phyloP scores from a whole-genome alignment of 2,113 vertebrate genomes.

The Apus apus region DNA sequence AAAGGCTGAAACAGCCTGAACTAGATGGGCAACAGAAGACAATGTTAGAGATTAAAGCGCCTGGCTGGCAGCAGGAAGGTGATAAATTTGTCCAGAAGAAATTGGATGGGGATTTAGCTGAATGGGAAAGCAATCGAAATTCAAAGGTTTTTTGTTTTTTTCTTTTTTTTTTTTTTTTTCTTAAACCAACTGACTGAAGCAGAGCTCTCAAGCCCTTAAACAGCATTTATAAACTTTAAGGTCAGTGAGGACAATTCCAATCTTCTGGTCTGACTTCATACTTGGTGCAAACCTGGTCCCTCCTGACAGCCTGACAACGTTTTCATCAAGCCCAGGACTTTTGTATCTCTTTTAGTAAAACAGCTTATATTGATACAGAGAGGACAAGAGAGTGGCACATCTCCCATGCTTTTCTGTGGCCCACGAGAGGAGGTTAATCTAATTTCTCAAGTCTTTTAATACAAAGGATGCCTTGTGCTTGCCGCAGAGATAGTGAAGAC shows the following conservation, averaged over 20 bases:
- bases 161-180: background rate
- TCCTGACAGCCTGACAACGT: background rate
- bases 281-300: background rate
- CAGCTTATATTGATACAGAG: background rate
- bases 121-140: constrained; percentile 39
- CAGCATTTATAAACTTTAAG: background rate
- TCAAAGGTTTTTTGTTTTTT: background rate
- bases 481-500: background rate
- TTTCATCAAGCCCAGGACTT: background rate
- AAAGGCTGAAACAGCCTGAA: background rate
- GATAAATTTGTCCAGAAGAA: constrained; percentile 45
- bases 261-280: background rate
- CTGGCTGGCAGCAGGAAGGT: constrained; percentile 13
- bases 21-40: constrained; percentile 1
- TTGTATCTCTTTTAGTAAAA: background rate
- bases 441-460: background rate
- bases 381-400: fast-evolving
- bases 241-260: background rate
- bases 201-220: background rate
- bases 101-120: constrained; percentile 42
- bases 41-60: background rate
- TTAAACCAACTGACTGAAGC: background rate
- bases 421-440: background rate
- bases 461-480: background rate
- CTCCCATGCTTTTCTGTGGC: background rate